phyloP scores from a whole-genome alignment of 2,797 vertebrate genomes.

The Phylloscopus collybita region DNA sequence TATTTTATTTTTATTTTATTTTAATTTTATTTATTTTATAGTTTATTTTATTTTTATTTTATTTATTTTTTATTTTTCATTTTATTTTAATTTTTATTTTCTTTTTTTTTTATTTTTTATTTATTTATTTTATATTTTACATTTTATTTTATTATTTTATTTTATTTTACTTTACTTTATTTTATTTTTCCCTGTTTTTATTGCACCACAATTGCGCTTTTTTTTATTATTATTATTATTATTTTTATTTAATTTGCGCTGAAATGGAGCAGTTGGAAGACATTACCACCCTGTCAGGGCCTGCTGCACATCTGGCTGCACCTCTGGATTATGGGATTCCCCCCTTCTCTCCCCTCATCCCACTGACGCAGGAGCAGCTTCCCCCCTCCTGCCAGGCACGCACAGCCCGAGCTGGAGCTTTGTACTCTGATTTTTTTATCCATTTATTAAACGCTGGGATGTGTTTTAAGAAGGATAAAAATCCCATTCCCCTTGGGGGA shows the following conservation, averaged over 20 bases:
- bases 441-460: background rate
- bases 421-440: background rate
- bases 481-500: background rate
- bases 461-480: background rate
- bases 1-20: too few species aligned
- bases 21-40: background rate
- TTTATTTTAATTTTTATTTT: too few species aligned
- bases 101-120: too few species aligned
- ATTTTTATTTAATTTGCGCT: background rate
- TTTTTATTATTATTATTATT: background rate
- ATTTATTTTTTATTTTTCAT: too few species aligned
- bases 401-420: background rate
- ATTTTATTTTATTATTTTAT: too few species aligned
- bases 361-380: background rate
- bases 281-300: accelerated
- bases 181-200: accelerated
- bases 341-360: background rate
- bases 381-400: background rate
- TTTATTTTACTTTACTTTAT: background rate
- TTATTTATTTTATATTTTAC: too few species aligned
- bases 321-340: background rate
- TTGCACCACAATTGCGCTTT: accelerated
- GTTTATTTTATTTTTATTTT: too few species aligned
- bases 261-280: background rate
- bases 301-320: background rate